phyloP scores from a whole-genome alignment of 2,797 vertebrate species.

The Hipposideros larvatus region DNA sequence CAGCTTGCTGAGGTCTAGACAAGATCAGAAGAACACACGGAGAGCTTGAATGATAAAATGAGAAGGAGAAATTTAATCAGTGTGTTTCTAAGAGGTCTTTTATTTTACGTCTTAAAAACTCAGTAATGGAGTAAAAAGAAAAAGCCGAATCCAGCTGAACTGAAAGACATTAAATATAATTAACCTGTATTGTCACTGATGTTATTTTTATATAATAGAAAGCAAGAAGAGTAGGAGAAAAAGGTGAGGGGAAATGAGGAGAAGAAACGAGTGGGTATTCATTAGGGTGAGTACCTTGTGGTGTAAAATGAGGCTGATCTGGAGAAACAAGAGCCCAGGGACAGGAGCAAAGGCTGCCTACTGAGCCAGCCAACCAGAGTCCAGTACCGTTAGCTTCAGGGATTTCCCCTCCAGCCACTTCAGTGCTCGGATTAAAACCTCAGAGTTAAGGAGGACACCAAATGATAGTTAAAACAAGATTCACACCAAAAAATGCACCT shows the following conservation, averaged over 20 bases:
- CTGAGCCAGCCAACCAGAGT: background rate
- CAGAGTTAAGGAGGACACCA: background rate
- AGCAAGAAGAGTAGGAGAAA: background rate
- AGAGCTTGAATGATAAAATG: background rate
- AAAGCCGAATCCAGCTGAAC: background rate
- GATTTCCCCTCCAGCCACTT: background rate
- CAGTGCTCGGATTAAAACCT: background rate
- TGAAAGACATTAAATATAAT: background rate
- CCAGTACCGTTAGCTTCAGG: background rate
- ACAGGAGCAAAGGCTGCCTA: background rate
- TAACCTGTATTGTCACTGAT: background rate
- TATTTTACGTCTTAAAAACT: background rate
- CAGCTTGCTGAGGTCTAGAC: background rate
- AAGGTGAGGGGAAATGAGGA: background rate
- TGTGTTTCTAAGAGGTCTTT: slow-evolving; percentile 1
- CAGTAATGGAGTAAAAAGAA: background rate
- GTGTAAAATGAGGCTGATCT: background rate
- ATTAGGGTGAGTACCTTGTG: background rate
- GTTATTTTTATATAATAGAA: slow-evolving; percentile 25
- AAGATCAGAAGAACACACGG: background rate
- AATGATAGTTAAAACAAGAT: background rate
- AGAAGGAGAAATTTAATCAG: background rate
- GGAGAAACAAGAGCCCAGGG: background rate
- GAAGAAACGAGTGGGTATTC: background rate
- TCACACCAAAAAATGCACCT: background rate